Percentiles rank a stretch among this genome's conserved stretches.
These are phyloP conservation scores for Platysternon megacephalum DNA, from an alignment of 2,113 vertebrate genomes.

Conservation along the genomic window DNA sequence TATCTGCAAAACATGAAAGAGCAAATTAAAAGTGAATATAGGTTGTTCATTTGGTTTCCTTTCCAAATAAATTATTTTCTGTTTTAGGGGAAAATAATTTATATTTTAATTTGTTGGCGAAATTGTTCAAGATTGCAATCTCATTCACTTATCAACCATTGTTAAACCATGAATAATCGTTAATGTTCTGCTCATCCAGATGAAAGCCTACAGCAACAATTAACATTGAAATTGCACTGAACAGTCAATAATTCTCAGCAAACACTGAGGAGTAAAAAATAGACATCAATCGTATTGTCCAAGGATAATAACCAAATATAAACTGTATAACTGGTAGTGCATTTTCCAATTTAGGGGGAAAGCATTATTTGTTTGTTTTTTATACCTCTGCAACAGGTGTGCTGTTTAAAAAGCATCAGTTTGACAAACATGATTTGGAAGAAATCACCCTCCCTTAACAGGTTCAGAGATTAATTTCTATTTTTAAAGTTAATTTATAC, in stretches of 20 bases:
- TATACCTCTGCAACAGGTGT: background rate
- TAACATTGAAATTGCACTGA: conserved; percentile 56
- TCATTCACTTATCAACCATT: conserved; percentile 42
- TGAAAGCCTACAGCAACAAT: conserved; percentile 51
- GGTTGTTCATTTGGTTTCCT: conserved; percentile 22
- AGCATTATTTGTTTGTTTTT: background rate
- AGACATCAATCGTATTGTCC: background rate
- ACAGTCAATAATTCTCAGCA: conserved; percentile 29
- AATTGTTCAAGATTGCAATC: conserved; percentile 39
- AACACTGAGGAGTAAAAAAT: conserved; percentile 17
- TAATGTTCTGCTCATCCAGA: conserved; percentile 44
- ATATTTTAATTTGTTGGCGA: conserved; percentile 52
- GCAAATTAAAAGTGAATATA: conserved; percentile 41
- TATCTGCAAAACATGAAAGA: conserved; percentile 84
- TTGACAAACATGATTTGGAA: conserved; percentile 11
- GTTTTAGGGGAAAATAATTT: conserved; percentile 35
- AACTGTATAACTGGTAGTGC: background rate
- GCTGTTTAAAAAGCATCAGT: conserved; percentile 1
- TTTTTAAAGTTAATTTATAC: background rate
- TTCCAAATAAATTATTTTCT: conserved; percentile 14
- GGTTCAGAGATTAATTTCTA: conserved; percentile 1
- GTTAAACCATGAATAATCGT: conserved; percentile 47
- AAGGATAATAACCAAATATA: conserved; percentile 38
- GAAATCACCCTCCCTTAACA: background rate
- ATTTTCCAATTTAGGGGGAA: conserved; percentile 20